These are phyloP conservation scores for Chrysolina americana DNA, from an alignment of 2,888 invertebrate species.

Conservation along the genomic window DNA sequence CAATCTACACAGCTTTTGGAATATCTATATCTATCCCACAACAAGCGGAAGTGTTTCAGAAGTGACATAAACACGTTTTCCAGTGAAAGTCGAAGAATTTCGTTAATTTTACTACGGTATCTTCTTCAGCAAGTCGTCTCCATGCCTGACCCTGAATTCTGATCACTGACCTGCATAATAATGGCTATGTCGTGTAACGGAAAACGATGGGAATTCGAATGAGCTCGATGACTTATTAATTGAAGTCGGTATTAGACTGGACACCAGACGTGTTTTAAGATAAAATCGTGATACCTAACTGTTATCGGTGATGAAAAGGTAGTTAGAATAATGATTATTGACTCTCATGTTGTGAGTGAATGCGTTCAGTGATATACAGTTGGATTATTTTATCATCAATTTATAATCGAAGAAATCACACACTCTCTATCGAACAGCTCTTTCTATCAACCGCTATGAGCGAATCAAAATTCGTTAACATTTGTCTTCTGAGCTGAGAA, in stretches of 20 bases:
- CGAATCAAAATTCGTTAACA: no score
- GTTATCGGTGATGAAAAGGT: neutral
- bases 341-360: no score
- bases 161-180: constrained; percentile 14
- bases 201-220: neutral
- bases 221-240: neutral
- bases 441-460: no score
- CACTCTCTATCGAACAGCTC: no score
- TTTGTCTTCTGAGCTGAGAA: no score
- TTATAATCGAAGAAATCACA: no score
- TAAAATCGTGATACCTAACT: neutral
- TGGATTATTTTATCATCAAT: no score
- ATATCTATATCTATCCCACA: neutral
- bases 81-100: constrained; percentile 17
- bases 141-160: constrained; percentile 13
- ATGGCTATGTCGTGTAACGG: neutral
- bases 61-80: neutral
- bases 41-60: neutral
- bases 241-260: neutral
- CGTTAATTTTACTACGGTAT: neutral
- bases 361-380: no score
- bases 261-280: neutral
- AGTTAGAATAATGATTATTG: no score
- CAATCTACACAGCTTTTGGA: neutral
- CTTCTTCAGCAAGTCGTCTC: neutral